Evolutionary conservation across 2,113 vertebrate genomes (phyloP).

Genomic region (Oryzias javanicus): DNA sequence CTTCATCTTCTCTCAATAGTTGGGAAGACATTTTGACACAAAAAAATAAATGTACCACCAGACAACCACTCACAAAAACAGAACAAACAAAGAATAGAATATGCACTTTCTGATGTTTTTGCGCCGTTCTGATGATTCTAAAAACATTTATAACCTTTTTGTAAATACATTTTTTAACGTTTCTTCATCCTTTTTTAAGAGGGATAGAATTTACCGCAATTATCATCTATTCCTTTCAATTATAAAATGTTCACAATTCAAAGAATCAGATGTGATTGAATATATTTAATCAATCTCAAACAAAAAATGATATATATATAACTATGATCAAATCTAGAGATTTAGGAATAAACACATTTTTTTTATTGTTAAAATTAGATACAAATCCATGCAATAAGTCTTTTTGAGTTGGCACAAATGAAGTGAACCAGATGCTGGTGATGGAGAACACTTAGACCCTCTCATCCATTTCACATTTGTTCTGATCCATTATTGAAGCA

Average conservation of each 20-base stretch:
- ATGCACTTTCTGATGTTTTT: too few relatives aligned
- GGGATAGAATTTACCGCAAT: too few relatives aligned
- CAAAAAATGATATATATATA: too few relatives aligned
- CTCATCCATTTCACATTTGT: constrained; percentile 84
- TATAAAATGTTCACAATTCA: too few relatives aligned
- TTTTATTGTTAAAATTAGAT: constrained; percentile 49
- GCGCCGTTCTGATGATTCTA: too few relatives aligned
- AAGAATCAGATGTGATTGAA: too few relatives aligned
- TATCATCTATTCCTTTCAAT: too few relatives aligned
- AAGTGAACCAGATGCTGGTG: constrained; percentile 74
- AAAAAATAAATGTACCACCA: constrained; percentile 22
- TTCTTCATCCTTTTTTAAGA: too few relatives aligned
- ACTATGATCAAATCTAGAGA: too few relatives aligned
- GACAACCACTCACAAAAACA: constrained; percentile 10
- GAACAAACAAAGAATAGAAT: not conserved
- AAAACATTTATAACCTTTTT: too few relatives aligned
- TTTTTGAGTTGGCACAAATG: constrained; percentile 61
- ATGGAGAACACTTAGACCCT: constrained; percentile 81
- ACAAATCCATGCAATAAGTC: constrained; percentile 49
- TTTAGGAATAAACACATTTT: constrained; percentile 11
- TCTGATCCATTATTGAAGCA: constrained; percentile 85
- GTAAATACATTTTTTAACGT: too few relatives aligned
- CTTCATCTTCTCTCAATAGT: constrained; percentile 33
- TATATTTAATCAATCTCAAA: too few relatives aligned
- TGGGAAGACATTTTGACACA: constrained; percentile 45